Percentiles rank a stretch among this genome's conserved stretches.
Conservation (phyloP, 2,888 invertebrate genomes). For the Caenorhabditis afra region DNA sequence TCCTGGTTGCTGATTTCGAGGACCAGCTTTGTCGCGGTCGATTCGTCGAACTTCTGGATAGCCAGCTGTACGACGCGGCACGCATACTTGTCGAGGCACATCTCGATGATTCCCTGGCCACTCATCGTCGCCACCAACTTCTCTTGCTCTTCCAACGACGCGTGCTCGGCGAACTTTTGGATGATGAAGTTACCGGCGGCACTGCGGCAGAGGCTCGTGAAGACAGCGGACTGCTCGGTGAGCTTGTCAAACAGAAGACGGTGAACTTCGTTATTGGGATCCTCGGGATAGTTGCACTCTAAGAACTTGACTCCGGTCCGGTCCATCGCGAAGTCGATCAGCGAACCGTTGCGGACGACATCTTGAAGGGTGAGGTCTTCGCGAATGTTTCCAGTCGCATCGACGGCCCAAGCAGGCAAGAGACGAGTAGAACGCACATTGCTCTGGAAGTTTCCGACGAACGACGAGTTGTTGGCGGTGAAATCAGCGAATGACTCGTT, state of each 20-base stretch:
- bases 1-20: slow-evolving; percentile 14
- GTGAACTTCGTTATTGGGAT: slow-evolving; percentile 8
- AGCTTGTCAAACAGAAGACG: slow-evolving; percentile 24
- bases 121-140: slow-evolving; percentile 40
- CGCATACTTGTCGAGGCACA: slow-evolving; percentile 70
- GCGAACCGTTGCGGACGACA: slow-evolving; percentile 55
- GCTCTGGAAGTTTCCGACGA: slow-evolving; percentile 43
- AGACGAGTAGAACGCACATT: slow-evolving; percentile 42
- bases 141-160: slow-evolving; percentile 40
- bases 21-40: slow-evolving; percentile 18
- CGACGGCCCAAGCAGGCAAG: slow-evolving; percentile 49
- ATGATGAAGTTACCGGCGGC: slow-evolving; percentile 31
- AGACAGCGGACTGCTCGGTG: slow-evolving; percentile 30
- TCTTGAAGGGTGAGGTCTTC: slow-evolving; percentile 40
- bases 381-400: slow-evolving; percentile 38
- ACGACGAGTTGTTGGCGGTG: slow-evolving; percentile 39
- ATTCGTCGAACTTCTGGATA: slow-evolving; percentile 34
- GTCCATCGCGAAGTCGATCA: slow-evolving; percentile 62
- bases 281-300: slow-evolving; percentile 19
- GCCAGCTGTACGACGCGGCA: slow-evolving; percentile 75
- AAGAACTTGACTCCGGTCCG: slow-evolving; percentile 64
- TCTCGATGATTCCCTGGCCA: slow-evolving; percentile 35
- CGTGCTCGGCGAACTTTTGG: slow-evolving; percentile 60
- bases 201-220: slow-evolving; percentile 38
- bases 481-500: slow-evolving; percentile 38